phyloP scores from a whole-genome alignment of 2,797 vertebrate genomes.

The Peromyscus melanophrys region DNA sequence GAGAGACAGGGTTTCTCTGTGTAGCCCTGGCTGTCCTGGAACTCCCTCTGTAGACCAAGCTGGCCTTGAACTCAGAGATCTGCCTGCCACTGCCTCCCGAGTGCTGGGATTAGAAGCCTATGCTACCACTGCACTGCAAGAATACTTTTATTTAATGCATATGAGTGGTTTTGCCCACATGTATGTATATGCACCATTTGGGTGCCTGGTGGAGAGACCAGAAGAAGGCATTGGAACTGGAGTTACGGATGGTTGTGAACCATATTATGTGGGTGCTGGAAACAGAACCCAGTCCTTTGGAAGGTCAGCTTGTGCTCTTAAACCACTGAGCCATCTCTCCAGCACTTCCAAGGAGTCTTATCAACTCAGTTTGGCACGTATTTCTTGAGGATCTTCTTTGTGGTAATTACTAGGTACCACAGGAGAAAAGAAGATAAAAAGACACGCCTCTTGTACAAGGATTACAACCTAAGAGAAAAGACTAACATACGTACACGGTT shows the following conservation, averaged over 20 bases:
- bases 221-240: neutral
- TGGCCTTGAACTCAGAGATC: neutral
- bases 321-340: neutral
- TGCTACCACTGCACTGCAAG: neutral
- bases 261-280: neutral
- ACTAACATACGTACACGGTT: neutral
- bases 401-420: neutral
- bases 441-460: neutral
- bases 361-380: neutral
- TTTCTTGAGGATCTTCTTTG: constrained; percentile 41
- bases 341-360: neutral
- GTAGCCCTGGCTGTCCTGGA: neutral
- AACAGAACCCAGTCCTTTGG: neutral
- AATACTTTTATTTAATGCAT: neutral
- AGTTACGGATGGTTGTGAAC: neutral
- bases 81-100: neutral
- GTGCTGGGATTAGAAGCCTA: neutral
- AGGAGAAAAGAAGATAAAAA: constrained; percentile 38
- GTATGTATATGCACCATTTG: neutral
- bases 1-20: neutral
- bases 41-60: neutral
- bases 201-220: neutral
- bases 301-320: neutral
- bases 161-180: neutral
- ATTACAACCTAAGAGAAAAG: constrained; percentile 30